phyloP scores from a whole-genome alignment of 2,888 invertebrate species.

The Drosophila mettleri region DNA sequence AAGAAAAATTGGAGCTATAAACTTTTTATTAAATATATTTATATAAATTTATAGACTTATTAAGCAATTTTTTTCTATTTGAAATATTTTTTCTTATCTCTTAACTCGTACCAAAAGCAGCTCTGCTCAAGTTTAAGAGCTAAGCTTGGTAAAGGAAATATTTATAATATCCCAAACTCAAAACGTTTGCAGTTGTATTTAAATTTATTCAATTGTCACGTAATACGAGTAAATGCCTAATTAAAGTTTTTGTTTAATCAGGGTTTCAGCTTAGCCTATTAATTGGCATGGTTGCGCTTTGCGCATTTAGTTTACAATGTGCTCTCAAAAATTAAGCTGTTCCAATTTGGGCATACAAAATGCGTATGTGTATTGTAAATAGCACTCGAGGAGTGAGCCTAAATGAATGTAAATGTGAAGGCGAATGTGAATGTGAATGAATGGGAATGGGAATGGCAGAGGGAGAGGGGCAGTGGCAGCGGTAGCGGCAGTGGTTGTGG shows the following conservation, averaged over 20 bases:
- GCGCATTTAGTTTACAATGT: slow-evolving; percentile 10
- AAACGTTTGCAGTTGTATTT: background rate
- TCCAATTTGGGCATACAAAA: slow-evolving; percentile 26
- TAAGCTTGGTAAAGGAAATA: background rate
- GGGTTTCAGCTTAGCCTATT: background rate
- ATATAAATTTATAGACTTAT: too few relatives aligned
- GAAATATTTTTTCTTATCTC: too few relatives aligned
- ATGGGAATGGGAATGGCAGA: slow-evolving; percentile 1
- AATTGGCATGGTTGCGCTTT: background rate
- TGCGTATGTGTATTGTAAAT: slow-evolving; percentile 18
- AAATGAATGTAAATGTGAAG: slow-evolving; percentile 31
- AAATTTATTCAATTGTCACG: slow-evolving; percentile 3
- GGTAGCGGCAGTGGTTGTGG: slow-evolving; percentile 44
- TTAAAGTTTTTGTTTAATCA: slow-evolving; percentile 7
- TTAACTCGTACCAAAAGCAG: background rate
- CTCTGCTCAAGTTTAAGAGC: background rate
- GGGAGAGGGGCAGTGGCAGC: slow-evolving; percentile 1
- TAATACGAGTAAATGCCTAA: background rate
- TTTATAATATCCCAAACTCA: background rate
- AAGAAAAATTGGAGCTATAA: too few relatives aligned
- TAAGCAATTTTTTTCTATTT: too few relatives aligned
- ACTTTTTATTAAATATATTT: too few relatives aligned
- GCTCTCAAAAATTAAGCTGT: slow-evolving; percentile 17
- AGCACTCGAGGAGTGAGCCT: slow-evolving; percentile 16
- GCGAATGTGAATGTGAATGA: slow-evolving; percentile 20